Percentiles rank a stretch among this genome's conserved stretches.
Evolutionary conservation across 2,113 vertebrate genomes (phyloP).

Genomic region (Triplophysa siluroides): DNA sequence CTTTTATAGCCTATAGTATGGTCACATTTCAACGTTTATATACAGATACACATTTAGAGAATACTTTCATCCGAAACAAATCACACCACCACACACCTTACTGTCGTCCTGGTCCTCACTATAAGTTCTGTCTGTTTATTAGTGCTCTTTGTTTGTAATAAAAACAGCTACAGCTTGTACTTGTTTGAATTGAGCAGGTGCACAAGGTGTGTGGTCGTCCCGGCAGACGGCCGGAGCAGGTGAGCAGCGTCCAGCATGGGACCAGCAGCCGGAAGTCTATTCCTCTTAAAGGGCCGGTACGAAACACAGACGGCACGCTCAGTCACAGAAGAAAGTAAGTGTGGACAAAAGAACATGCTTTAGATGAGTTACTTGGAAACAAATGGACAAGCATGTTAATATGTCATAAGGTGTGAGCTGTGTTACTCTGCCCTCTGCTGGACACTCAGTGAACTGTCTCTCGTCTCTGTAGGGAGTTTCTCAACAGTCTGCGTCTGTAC

Average conservation of each 20-base stretch:
- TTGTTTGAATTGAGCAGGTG: conserved; percentile 69
- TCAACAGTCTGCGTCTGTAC: conserved; percentile 74
- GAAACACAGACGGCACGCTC: conserved; percentile 71
- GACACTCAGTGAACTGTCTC: background rate
- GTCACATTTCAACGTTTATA: background rate
- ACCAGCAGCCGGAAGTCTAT: conserved; percentile 69
- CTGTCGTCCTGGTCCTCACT: too few relatives aligned
- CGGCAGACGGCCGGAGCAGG: conserved; percentile 66
- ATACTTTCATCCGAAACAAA: too few relatives aligned
- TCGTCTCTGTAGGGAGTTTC: conserved; percentile 76
- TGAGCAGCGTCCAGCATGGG: conserved; percentile 66
- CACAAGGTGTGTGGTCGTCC: conserved; percentile 79
- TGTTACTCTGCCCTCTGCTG: conserved; percentile 29
- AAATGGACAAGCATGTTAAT: too few relatives aligned
- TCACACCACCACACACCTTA: too few relatives aligned
- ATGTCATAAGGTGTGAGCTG: background rate
- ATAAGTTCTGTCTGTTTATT: background rate
- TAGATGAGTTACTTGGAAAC: too few relatives aligned
- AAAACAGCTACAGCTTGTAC: background rate
- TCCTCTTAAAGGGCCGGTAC: conserved; percentile 66
- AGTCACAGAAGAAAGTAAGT: conserved; percentile 81
- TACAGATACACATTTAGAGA: too few relatives aligned
- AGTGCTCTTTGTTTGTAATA: background rate
- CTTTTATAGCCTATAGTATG: too few relatives aligned
- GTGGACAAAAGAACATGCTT: background rate